Base-by-base conservation (phyloP, 2,797 vertebrate genomes). In the Hozukius guyotensis region DNA sequence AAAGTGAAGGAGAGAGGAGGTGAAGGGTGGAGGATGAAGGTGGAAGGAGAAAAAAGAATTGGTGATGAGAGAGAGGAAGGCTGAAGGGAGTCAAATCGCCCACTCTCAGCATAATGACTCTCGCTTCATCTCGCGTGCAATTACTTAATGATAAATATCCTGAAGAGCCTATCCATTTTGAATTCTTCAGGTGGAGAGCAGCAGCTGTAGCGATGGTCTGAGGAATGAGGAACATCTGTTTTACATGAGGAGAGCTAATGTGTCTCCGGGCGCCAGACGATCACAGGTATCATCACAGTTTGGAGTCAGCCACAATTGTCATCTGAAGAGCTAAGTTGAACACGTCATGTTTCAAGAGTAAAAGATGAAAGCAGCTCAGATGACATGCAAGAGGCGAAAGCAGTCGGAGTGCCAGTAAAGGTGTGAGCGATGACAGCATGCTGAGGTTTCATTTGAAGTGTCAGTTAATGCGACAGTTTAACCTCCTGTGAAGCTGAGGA, bases 81-180 rank as follows among this genome's bases (percentile, higher is more conserved):
- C 18, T 31, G 72, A 20, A 46, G 49, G 63, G 66, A 38, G 72
- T 62, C 55, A 81, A 84, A 80, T 84, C 84, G 61, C 81, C 82
- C 81, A 73, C 81, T 90, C 82, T 81, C 83, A 68, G 32, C 31
- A 57, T 87, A 86, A 90, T 78, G 87, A 84, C 84, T 88, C 79
- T 83, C 53, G 20, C 87, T 87, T 78, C 75, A 76, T 77, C 85
- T 87, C 5, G 0, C 36, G 2, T 2, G 71, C 81, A 81, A 86
- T 90, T 85, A 81, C 72, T 84, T 75, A 77, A 88, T 88, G 85
- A 92, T 86, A 80, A 87, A 89, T 83, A 83, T 90, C 84, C 77
- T 74, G 80, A 68, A 84, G 80, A 83, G 86, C 72, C 63, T 8
- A 80, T 88, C 68, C 75, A 42, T 80, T 87, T 55, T 61, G 63